phyloP scores from a whole-genome alignment of 35 echinoderm and acorn worm genomes.

The Ophioderma brevispina region DNA sequence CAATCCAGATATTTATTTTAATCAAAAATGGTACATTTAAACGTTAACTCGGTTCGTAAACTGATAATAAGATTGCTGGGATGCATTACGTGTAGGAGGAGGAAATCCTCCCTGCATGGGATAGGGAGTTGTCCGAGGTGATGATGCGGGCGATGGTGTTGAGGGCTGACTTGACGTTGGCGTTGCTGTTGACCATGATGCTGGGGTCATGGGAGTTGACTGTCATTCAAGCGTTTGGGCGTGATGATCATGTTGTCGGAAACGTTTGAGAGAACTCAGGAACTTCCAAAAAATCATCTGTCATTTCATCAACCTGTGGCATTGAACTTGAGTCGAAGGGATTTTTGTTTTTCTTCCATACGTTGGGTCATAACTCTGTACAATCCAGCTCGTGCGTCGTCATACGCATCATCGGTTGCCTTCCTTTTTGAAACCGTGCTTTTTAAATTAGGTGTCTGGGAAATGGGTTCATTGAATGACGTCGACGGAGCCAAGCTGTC shows the following conservation, averaged over 20 bases:
- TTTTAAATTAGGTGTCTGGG: not conserved
- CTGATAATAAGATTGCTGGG: no score
- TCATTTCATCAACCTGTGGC: constrained; percentile 65
- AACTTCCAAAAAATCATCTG: constrained; percentile 72
- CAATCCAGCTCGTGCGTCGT: constrained; percentile 44
- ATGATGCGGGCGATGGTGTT: constrained; percentile 31
- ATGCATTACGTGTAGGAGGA: no score
- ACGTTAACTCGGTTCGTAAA: no score
- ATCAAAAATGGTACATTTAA: no score
- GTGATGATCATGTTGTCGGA: no score
- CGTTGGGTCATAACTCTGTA: constrained; percentile 48
- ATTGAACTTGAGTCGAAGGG: constrained; percentile 57
- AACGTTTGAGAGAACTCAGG: constrained; percentile 45
- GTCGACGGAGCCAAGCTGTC: not conserved
- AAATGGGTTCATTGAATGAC: constrained; percentile 1
- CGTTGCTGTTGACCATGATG: constrained; percentile 49
- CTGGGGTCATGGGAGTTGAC: constrained; percentile 48
- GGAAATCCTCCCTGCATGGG: no score
- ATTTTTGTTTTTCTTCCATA: constrained; percentile 70
- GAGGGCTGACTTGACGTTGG: constrained; percentile 15
- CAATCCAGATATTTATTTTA: no score
- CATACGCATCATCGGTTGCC: constrained; percentile 51
- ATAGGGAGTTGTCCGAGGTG: not conserved
- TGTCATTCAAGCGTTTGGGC: constrained; percentile 34
- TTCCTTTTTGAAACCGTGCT: constrained; percentile 29